phyloP scores from a whole-genome alignment of 1,140 invertebrate genomes.

The Drosophila mauritiana region DNA sequence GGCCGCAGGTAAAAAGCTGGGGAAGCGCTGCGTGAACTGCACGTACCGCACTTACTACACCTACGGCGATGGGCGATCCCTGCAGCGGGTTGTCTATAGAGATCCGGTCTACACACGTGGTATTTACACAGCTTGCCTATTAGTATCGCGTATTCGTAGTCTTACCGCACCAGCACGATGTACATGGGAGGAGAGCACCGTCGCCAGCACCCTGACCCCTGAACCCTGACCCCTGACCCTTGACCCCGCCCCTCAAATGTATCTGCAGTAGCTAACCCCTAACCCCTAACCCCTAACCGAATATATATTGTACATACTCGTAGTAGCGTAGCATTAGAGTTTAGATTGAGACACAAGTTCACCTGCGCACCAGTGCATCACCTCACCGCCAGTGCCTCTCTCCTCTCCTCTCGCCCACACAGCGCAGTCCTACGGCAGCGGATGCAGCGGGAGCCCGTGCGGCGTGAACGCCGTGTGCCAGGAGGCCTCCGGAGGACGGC shows the following conservation, averaged over 20 bases:
- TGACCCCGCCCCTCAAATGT: not conserved
- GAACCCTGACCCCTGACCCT: no score
- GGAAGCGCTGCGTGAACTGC: conserved; percentile 74
- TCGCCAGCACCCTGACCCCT: not conserved
- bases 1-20: conserved; percentile 68
- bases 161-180: conserved; percentile 18
- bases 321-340: no score
- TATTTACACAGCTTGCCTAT: conserved; percentile 47
- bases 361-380: conserved; percentile 20
- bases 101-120: conserved; percentile 73
- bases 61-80: conserved; percentile 67
- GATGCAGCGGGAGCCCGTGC: conserved; percentile 85
- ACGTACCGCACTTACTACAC: conserved; percentile 76
- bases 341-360: not conserved
- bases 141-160: not conserved
- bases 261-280: conserved; percentile 19
- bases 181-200: conserved; percentile 30
- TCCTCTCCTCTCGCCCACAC: conserved; percentile 1
- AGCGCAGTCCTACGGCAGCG: conserved; percentile 58
- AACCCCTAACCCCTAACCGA: no score
- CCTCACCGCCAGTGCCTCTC: conserved; percentile 4
- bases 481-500: conserved; percentile 86
- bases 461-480: conserved; percentile 88
- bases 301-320: not conserved
- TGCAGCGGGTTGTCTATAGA: conserved; percentile 69